A percentile compares a stretch with the other conserved stretches of the same genome.
phyloP scores from a whole-genome alignment of 2,797 vertebrate genomes.

The Valencia hispanica region DNA sequence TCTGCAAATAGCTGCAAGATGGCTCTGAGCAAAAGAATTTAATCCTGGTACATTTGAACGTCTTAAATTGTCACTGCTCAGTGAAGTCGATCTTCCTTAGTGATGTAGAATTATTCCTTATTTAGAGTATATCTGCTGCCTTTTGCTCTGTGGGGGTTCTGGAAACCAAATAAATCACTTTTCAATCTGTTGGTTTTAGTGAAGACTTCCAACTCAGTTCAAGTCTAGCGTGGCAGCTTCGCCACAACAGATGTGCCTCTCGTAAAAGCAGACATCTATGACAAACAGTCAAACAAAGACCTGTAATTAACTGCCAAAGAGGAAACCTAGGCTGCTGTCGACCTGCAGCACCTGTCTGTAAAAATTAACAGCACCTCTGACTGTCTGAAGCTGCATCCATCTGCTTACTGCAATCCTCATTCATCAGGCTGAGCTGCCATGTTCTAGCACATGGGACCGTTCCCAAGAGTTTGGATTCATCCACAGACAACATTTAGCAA shows the following conservation, averaged over 20 bases:
- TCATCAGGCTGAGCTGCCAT: constrained; percentile 25
- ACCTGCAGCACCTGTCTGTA: constrained; percentile 26
- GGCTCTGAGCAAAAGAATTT: neutral
- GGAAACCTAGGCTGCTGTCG: neutral
- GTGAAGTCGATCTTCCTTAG: neutral
- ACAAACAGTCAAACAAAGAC: constrained; percentile 21
- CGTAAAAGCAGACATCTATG: neutral
- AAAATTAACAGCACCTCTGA: constrained; percentile 4
- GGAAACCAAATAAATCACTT: neutral
- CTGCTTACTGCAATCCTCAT: constrained; percentile 22
- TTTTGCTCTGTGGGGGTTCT: constrained; percentile 1
- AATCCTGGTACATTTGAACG: neutral
- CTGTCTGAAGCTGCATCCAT: constrained; percentile 26
- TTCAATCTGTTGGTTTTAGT: constrained; percentile 26
- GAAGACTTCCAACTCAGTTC: neutral
- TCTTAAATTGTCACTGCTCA: neutral
- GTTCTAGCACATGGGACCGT: constrained; percentile 34
- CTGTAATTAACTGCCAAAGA: neutral
- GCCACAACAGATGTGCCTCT: constrained; percentile 21
- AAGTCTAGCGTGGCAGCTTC: neutral
- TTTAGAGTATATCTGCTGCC: neutral
- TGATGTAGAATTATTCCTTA: neutral
- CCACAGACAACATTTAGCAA: neutral
- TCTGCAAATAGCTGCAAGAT: neutral
- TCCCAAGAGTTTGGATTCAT: constrained; percentile 37